Evolutionary conservation across 2,888 invertebrate genomes (phyloP), one percentile per base, ranked within the genome.

Genomic region (Strigamia crassipes): DNA sequence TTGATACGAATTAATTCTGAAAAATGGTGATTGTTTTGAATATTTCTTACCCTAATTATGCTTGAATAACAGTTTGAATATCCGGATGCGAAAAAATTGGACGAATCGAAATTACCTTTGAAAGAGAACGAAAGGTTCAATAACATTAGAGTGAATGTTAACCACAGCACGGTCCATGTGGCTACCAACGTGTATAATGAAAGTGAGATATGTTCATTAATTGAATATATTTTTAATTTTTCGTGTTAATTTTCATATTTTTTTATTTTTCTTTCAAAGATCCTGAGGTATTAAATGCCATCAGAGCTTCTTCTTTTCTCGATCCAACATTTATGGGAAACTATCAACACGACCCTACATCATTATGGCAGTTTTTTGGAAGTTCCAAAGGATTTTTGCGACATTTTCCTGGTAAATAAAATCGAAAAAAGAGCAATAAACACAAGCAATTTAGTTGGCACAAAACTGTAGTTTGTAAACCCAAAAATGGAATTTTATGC

Each of bases 311-410:
- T 0, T 93, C 94, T 87, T 90, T 90, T 21, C 90, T 99, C 81
- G 95, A 97, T 86, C 91, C 92, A 41, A 92, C 93, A 9, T 99
- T 98, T 88, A 90, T 89, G 81, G 92, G 93, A 86, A 99, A 99
- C 88, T 95, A 94, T 86, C 91, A 93, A 84, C 92, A 93, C 0
- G 96, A 97, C 89, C 96, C 96, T 0, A 94, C 96, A 0, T 88
- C 97, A 46, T 93, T 94, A 0, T 99, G 98, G 96, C 99, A 99
- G 89, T 98, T 97, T 88, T 99, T 99, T 88, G 97, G 99, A 38
- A 96, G 96, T 85, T 92, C 95, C 41, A 92, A 94, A 4, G 99
- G 99, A 15, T 94, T 99, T 86, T 91, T 99, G 85, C 90, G 99
- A 9, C 94, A 95, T 87, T 99, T 93, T 89, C 99, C 99, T 81